Conservation (phyloP, 2,113 vertebrate species). For the Macroglossus sobrinus region DNA sequence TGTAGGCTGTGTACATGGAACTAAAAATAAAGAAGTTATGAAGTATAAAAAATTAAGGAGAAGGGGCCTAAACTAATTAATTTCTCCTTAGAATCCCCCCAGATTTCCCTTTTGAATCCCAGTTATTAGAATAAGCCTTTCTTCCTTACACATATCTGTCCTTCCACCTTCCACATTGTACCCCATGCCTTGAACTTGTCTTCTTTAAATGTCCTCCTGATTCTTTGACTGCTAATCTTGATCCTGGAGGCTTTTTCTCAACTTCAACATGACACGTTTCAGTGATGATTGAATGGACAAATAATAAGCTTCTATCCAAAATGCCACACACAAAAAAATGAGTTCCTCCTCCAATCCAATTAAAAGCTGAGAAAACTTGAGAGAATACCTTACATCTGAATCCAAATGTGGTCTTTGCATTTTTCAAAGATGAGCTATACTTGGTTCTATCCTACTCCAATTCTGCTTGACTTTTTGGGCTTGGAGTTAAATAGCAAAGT, state of each 20-base stretch:
- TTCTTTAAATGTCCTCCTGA: background rate
- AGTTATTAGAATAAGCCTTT: background rate
- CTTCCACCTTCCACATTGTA: background rate
- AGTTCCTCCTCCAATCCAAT: background rate
- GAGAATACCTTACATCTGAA: background rate
- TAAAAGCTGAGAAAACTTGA: background rate
- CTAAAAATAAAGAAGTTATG: background rate
- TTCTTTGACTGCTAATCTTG: background rate
- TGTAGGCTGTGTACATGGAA: background rate
- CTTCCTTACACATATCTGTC: no score
- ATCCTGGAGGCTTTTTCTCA: background rate
- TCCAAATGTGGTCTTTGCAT: background rate
- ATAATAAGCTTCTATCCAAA: background rate
- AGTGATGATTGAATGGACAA: background rate
- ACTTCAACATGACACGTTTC: background rate
- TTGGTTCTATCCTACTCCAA: background rate
- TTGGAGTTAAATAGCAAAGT: background rate
- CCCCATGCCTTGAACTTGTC: background rate
- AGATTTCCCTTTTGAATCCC: background rate
- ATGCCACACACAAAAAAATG: background rate
- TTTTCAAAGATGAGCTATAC: background rate
- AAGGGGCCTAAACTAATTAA: background rate
- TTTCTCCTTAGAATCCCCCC: background rate
- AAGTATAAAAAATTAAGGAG: background rate
- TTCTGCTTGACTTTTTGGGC: background rate